phyloP scores from a whole-genome alignment of 2,113 vertebrate genomes.

The Sitta europaea region DNA sequence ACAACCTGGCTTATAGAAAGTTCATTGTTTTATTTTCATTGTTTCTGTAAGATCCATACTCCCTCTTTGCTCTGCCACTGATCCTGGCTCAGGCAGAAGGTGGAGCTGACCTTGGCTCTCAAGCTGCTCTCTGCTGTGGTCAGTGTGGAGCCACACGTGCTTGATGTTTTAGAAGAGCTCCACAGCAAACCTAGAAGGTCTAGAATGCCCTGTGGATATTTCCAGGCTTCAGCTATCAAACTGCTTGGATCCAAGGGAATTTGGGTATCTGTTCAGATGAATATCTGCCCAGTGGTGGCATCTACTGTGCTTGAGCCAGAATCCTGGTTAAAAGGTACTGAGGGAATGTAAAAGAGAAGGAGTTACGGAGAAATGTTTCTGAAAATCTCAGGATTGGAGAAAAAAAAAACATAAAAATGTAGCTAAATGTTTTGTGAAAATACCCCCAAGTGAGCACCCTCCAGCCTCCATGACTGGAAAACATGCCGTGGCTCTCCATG shows the following conservation, averaged over 20 bases:
- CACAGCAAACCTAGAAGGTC: neutral
- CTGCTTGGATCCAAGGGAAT: neutral
- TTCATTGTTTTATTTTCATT: fast-evolving
- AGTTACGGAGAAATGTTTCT: neutral
- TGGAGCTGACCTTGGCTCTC: neutral
- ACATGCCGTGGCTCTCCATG: neutral
- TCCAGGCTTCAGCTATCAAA: neutral
- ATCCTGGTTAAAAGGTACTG: neutral
- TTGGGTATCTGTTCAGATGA: neutral
- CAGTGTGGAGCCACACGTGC: neutral
- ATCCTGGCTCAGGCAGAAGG: neutral
- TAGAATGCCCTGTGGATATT: neutral
- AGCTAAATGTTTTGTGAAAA: neutral
- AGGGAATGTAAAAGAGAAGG: neutral
- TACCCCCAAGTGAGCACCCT: neutral
- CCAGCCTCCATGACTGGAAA: neutral
- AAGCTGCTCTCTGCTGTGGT: neutral
- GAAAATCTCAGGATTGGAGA: neutral
- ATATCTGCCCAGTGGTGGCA: neutral
- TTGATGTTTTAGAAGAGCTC: neutral
- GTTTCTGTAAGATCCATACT: neutral
- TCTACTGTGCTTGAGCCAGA: neutral
- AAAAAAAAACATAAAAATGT: neutral
- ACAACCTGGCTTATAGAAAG: neutral
- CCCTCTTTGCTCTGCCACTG: neutral